phyloP scores from a whole-genome alignment of 2,888 invertebrate species.

The Myathropa florea region DNA sequence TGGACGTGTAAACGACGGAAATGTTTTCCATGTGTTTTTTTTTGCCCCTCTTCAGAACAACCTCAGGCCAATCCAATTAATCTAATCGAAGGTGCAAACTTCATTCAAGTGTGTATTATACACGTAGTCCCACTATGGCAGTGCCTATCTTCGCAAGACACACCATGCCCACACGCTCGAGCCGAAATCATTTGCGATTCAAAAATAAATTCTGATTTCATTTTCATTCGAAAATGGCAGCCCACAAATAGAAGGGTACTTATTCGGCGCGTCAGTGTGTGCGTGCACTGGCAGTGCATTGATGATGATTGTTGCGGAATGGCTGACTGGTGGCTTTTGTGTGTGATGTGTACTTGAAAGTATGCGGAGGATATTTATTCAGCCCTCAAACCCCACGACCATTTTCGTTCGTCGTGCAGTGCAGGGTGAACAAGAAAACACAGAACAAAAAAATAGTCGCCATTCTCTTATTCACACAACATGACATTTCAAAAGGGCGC shows the following conservation, averaged over 20 bases:
- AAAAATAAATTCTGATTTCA: constrained; percentile 67
- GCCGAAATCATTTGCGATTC: constrained; percentile 31
- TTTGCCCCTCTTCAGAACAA: neutral
- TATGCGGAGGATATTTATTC: constrained; percentile 52
- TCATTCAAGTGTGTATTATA: neutral
- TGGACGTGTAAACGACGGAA: constrained; percentile 31
- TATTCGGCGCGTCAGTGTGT: neutral
- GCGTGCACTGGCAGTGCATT: constrained; percentile 28
- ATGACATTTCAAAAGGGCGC: constrained; percentile 62
- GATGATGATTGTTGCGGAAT: constrained; percentile 46
- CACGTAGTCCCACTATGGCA: neutral
- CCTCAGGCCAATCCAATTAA: neutral
- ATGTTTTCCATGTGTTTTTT: constrained; percentile 2
- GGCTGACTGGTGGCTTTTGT: constrained; percentile 30
- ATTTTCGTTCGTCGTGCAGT: constrained; percentile 13
- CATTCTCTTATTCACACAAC: constrained; percentile 1
- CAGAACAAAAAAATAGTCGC: neutral
- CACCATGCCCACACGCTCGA: neutral
- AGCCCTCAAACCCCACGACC: constrained; percentile 39
- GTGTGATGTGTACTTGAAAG: constrained; percentile 37
- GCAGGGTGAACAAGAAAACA: neutral
- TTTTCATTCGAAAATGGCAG: constrained; percentile 54
- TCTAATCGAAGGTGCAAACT: neutral
- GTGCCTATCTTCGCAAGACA: neutral
- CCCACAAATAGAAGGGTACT: constrained; percentile 7